Conservation (phyloP, 2,797 vertebrate species). For the Sebastes oblongus region DNA sequence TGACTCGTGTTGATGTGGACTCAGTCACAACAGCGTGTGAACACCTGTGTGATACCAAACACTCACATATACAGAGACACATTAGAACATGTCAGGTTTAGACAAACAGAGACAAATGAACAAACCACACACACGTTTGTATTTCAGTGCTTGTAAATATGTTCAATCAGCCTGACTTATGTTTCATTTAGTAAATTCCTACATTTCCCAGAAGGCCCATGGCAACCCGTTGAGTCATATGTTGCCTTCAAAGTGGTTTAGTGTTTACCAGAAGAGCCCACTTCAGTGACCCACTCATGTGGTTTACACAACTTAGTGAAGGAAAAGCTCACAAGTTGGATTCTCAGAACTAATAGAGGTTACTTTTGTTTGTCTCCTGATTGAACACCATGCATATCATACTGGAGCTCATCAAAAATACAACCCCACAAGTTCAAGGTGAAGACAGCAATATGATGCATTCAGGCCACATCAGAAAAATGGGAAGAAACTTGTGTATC, state of each 20-base stretch:
- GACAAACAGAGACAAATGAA: slow-evolving; percentile 1
- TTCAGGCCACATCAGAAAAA: neutral
- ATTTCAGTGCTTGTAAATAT: slow-evolving; percentile 14
- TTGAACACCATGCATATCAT: no score
- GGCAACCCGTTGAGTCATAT: neutral
- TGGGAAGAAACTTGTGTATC: neutral
- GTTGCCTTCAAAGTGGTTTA: neutral
- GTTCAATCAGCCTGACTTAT: neutral
- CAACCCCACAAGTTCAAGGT: neutral
- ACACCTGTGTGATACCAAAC: slow-evolving; percentile 13
- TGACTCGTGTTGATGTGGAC: neutral
- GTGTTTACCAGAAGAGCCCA: neutral
- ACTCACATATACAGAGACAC: neutral
- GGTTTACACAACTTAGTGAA: neutral
- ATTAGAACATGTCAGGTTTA: neutral
- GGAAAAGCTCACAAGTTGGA: neutral
- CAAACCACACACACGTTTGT: slow-evolving; percentile 8
- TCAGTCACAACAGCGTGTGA: neutral
- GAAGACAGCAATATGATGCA: neutral
- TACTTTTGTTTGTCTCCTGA: no score
- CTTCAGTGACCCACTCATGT: neutral
- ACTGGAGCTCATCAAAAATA: neutral
- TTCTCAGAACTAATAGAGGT: no score
- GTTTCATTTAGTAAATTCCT: neutral
- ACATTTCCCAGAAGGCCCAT: slow-evolving; percentile 11